Evolutionary conservation across 2,797 vertebrate genomes (phyloP).

Genomic region (Anguilla marmorata): DNA sequence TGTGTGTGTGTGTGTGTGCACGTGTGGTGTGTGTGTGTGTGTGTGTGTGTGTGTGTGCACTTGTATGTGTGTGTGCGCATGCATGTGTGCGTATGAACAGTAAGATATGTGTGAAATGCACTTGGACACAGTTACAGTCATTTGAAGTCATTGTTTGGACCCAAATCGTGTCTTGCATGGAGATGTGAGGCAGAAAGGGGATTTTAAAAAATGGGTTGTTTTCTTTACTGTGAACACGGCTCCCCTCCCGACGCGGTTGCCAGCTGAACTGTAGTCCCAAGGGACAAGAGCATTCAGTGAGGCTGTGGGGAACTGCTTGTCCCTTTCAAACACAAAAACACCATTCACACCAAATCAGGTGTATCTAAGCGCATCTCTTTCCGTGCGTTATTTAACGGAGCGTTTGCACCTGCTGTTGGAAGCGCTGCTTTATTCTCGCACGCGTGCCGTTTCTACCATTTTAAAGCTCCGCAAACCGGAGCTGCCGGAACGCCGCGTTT

Average conservation of each 20-base stretch:
- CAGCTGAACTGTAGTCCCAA: background rate
- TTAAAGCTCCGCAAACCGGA: background rate
- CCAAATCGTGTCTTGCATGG: background rate
- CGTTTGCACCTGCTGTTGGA: background rate
- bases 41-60: background rate
- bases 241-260: background rate
- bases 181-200: background rate
- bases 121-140: background rate
- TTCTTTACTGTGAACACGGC: background rate
- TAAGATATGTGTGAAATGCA: background rate
- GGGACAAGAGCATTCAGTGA: background rate
- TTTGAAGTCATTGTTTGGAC: conserved; percentile 1
- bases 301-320: background rate
- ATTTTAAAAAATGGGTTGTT: conserved; percentile 12
- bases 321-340: background rate
- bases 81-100: background rate
- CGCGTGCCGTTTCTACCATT: background rate
- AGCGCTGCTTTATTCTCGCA: background rate
- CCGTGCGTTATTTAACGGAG: background rate
- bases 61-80: background rate
- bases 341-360: background rate
- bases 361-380: background rate
- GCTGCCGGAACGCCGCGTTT: background rate
- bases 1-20: background rate
- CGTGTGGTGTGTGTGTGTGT: background rate